Evolutionary conservation across 2,888 invertebrate genomes (phyloP).

Genomic region (Hyppa rectilinea): DNA sequence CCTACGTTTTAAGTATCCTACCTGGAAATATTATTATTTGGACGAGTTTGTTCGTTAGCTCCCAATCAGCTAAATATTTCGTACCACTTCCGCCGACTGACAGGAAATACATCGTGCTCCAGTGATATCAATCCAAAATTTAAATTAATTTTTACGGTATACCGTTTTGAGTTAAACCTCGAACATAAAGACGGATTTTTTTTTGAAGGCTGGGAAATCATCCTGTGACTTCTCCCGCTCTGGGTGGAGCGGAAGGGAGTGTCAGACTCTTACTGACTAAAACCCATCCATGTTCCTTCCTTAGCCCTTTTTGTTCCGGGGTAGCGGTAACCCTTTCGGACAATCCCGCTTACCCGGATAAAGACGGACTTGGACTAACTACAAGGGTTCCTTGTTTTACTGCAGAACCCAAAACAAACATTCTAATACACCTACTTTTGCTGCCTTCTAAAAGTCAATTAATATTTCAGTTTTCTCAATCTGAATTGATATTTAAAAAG

Average conservation of each 20-base stretch:
- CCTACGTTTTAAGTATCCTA: slow-evolving; percentile 13
- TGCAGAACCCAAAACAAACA: not conserved
- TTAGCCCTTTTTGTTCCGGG: too few species aligned
- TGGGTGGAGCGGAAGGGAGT: too few species aligned
- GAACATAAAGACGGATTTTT: not conserved
- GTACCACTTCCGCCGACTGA: not conserved
- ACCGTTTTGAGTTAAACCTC: not conserved
- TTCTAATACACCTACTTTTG: not conserved
- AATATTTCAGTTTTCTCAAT: not conserved
- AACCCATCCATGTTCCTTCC: too few species aligned
- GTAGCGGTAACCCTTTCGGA: too few species aligned
- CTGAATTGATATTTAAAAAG: not conserved
- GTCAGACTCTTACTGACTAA: too few species aligned
- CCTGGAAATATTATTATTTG: slow-evolving; percentile 12
- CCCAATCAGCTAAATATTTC: slow-evolving; percentile 1
- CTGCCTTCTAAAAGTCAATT: not conserved
- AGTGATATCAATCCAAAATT: not conserved
- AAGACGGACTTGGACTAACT: not conserved
- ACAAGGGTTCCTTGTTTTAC: not conserved
- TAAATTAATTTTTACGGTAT: not conserved
- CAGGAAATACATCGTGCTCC: slow-evolving; percentile 2
- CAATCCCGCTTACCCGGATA: too few species aligned
- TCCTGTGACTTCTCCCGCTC: too few species aligned
- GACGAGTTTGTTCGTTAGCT: not conserved
- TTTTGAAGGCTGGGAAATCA: too few species aligned